A percentile compares a stretch with the other conserved stretches of the same genome.
phyloP scores from a whole-genome alignment of 2,888 invertebrate genomes.

The Seladonia tumulorum region DNA sequence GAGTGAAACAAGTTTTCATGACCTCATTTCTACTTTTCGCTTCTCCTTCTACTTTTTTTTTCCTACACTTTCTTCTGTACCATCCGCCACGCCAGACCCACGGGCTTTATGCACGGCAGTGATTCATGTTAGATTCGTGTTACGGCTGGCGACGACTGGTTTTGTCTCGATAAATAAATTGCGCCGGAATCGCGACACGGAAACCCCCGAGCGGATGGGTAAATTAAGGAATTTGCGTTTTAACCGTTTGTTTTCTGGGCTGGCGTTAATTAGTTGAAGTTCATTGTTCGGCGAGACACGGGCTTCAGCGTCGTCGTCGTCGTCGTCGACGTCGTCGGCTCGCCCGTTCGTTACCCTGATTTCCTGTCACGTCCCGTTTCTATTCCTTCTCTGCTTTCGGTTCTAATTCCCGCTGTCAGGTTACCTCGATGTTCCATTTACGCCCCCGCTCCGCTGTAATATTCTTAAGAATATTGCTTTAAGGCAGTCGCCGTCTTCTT shows the following conservation, averaged over 20 bases:
- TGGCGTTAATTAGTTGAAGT: slow-evolving; percentile 32
- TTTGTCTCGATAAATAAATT: slow-evolving; percentile 49
- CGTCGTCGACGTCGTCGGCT: not conserved
- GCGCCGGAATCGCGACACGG: slow-evolving; percentile 33
- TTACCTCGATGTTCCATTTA: slow-evolving; percentile 13
- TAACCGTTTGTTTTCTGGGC: not conserved
- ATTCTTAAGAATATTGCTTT: slow-evolving; percentile 1
- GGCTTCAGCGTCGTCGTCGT: not conserved
- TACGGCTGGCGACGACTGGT: slow-evolving; percentile 27
- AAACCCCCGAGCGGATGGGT: not conserved
- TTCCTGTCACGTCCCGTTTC: not conserved
- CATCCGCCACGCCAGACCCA: slow-evolving; percentile 11
- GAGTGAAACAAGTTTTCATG: slow-evolving; percentile 44
- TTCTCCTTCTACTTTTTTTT: slow-evolving; percentile 12
- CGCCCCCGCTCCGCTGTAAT: not conserved
- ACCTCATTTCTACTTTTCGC: slow-evolving; percentile 18
- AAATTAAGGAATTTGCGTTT: slow-evolving; percentile 47
- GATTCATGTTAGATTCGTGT: slow-evolving; percentile 47
- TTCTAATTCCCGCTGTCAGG: slow-evolving; percentile 5
- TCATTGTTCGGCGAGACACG: slow-evolving; percentile 21
- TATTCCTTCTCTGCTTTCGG: not conserved
- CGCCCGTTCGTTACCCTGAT: not conserved
- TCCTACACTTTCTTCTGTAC: not conserved
- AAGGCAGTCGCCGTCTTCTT: not conserved
- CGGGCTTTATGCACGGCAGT: slow-evolving; percentile 30